Evolutionary conservation across 2,797 vertebrate genomes (phyloP), one percentile per base, ranked within the genome.

Genomic region (Choloepus didactylus): DNA sequence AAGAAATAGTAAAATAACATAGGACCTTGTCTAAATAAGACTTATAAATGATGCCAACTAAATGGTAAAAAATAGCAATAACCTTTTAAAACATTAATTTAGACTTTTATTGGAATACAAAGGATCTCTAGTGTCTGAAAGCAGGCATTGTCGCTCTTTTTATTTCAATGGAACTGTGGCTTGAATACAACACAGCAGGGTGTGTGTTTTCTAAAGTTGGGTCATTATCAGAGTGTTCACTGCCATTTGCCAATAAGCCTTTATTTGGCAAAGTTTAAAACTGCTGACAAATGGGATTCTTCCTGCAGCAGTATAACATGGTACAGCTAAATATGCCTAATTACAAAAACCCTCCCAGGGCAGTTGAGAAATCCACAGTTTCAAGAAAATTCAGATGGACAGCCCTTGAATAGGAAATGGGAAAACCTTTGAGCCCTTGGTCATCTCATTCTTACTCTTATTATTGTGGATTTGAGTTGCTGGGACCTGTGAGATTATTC

Each of bases 221-320:
- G 98, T 98, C 98, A 98, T 98, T 99, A 99, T 99, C 99, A 99
- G 98, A 98, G 99, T 96, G 98, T 98, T 98, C 97, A 91, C 97
- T 96, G 97, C 97, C 89, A 41, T 98, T 98, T 98, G 98, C 99
- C 98, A 99, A 98, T 98, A 98, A 98, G 98, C 97, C 98, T 99
- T 98, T 98, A 98, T 98, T 98, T 98, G 98, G 98, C 98, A 98
- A 99, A 98, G 98, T 99, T 98, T 98, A 98, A 99, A 99, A 99
- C 98, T 99, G 99, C 99, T 99, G 99, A 99, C 99, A 99, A 99
- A 98, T 98, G 98, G 98, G 98, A 98, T 99, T 99, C 98, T 99
- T 99, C 98, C 98, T 98, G 98, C 98, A 98, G 98, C 98, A 98
- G 97, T 98, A 98, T 98, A 98, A 97, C 95, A 97, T 97, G 98